These are phyloP conservation scores for Aspidoscelis tigris DNA, from an alignment of 2,113 vertebrate species.

Conservation along the genomic window DNA sequence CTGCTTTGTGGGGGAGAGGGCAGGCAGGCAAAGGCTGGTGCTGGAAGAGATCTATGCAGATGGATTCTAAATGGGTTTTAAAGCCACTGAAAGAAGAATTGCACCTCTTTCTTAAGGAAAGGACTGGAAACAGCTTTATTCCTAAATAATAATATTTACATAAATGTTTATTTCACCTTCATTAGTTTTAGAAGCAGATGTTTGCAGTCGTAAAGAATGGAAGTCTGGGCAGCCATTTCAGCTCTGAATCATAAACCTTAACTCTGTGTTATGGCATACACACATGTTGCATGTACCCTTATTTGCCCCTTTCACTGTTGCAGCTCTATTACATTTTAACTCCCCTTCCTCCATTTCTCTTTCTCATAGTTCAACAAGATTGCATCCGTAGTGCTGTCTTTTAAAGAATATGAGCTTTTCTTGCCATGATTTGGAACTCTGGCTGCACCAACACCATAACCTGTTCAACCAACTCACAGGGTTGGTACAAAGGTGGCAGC, in stretches of 20 bases:
- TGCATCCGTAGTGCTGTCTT: conserved; percentile 10
- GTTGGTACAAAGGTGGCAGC: no score
- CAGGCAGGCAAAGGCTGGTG: neutral
- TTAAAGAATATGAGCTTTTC: neutral
- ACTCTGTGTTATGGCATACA: conserved; percentile 26
- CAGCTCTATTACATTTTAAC: neutral
- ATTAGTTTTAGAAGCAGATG: conserved; percentile 19
- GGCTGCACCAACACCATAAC: no score
- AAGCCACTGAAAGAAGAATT: conserved; percentile 23
- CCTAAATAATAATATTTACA: conserved; percentile 27
- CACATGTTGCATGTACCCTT: conserved; percentile 12
- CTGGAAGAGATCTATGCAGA: conserved; percentile 13
- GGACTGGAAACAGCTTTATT: conserved; percentile 1
- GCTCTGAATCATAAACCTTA: conserved; percentile 30
- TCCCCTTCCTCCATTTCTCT: no score
- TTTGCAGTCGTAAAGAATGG: conserved; percentile 9
- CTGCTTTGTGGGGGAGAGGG: conserved; percentile 34
- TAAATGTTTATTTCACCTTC: neutral
- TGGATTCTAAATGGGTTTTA: conserved; percentile 38
- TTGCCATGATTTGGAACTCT: neutral
- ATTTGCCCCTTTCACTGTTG: neutral
- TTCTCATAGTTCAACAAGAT: no score
- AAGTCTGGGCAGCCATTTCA: conserved; percentile 8
- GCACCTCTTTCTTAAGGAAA: conserved; percentile 12
- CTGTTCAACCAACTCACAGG: no score